Evolutionary conservation across 2,797 vertebrate species (phyloP).

Genomic region (Rhincodon typus): DNA sequence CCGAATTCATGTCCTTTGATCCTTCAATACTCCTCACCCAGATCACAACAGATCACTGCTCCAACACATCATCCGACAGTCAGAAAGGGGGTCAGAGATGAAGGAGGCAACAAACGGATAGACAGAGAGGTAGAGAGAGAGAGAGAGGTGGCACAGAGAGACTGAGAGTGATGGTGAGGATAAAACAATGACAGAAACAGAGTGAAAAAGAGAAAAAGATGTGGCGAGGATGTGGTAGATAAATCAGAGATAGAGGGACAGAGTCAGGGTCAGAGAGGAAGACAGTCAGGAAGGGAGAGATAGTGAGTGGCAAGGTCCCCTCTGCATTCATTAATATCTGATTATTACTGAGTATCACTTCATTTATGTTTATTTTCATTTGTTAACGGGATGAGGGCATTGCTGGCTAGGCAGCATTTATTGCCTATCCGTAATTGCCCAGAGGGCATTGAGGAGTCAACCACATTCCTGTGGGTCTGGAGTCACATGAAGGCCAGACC

Average conservation of each 20-base stretch:
- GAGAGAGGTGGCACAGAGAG: not conserved
- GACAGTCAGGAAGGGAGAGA: not conserved
- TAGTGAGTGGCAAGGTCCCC: too few species aligned
- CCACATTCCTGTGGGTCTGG: too few species aligned
- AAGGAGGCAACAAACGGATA: too few species aligned
- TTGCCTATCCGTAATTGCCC: too few species aligned
- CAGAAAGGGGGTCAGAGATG: not conserved
- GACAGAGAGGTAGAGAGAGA: not conserved
- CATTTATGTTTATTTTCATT: too few species aligned
- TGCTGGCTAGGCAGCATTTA: too few species aligned
- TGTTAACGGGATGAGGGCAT: too few species aligned
- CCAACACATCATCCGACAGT: not conserved
- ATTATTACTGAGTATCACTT: too few species aligned
- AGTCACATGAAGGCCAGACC: too few species aligned
- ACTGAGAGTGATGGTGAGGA: not conserved
- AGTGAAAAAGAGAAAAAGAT: not conserved
- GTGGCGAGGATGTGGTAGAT: not conserved
- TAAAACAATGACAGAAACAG: not conserved
- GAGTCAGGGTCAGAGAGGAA: not conserved
- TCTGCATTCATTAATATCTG: too few species aligned
- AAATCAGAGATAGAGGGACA: too few species aligned
- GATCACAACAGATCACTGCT: not conserved
- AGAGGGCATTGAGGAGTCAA: too few species aligned
- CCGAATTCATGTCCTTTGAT: not conserved
- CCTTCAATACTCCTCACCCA: not conserved